phyloP scores from a whole-genome alignment of 2,888 invertebrate species.

The Spodoptera littoralis region DNA sequence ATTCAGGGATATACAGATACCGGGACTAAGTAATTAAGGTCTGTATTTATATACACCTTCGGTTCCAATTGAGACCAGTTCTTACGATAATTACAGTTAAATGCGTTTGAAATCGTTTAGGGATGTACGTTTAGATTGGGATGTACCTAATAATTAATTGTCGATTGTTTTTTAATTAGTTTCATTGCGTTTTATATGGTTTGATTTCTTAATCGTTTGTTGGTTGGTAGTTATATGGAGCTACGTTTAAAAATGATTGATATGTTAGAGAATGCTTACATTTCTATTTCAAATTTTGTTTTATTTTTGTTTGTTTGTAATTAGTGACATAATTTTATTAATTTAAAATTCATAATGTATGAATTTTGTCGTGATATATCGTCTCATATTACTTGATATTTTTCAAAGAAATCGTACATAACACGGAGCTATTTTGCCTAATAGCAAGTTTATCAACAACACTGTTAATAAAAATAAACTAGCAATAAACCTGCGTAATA shows the following conservation, averaged over 20 bases:
- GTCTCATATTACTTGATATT: too few species aligned
- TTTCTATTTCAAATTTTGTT: too few species aligned
- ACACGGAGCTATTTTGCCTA: too few species aligned
- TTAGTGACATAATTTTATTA: neutral
- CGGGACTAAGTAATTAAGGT: slow-evolving; percentile 61
- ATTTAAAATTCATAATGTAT: neutral
- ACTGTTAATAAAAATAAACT: slow-evolving; percentile 26
- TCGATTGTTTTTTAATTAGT: slow-evolving; percentile 42
- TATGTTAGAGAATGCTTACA: neutral
- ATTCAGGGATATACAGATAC: slow-evolving; percentile 54
- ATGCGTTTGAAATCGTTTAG: slow-evolving; percentile 66
- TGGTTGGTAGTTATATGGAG: slow-evolving; percentile 8
- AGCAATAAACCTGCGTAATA: slow-evolving; percentile 57
- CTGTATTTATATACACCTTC: slow-evolving; percentile 46
- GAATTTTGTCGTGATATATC: too few species aligned
- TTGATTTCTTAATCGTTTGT: slow-evolving; percentile 38
- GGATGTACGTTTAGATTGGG: slow-evolving; percentile 23
- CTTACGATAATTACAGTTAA: slow-evolving; percentile 71
- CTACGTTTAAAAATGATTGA: slow-evolving; percentile 19
- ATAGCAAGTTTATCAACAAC: too few species aligned
- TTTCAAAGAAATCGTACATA: too few species aligned
- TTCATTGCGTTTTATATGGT: slow-evolving; percentile 20
- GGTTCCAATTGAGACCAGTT: slow-evolving; percentile 64
- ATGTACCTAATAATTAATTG: neutral
- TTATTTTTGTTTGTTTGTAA: too few species aligned